Conservation (phyloP, 2,113 vertebrate species). For the Nothocercus julius region DNA sequence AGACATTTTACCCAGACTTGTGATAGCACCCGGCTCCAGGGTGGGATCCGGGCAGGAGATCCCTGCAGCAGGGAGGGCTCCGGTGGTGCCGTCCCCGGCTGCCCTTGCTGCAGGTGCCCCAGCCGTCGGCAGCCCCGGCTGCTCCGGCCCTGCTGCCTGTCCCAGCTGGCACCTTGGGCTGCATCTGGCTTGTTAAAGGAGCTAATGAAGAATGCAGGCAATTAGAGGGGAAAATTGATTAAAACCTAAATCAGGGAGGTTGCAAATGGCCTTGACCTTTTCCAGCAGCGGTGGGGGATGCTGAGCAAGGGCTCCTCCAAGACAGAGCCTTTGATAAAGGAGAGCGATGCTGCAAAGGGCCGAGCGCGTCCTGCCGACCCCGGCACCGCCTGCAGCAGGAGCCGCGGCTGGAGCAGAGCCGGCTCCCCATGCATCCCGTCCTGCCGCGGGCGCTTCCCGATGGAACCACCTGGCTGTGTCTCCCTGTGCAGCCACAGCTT, state of each 20-base stretch:
- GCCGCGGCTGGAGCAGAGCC: background rate
- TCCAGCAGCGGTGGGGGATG: background rate
- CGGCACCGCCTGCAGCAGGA: background rate
- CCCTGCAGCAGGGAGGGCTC: too few relatives aligned
- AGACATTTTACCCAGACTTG: background rate
- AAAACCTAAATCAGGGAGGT: background rate
- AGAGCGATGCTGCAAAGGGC: background rate
- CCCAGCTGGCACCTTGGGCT: background rate
- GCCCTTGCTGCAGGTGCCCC: too few relatives aligned
- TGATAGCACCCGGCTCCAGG: rapidly evolving
- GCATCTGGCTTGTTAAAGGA: background rate
- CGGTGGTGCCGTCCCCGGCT: too few relatives aligned
- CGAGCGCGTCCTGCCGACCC: background rate
- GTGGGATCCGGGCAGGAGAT: background rate
- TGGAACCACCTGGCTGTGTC: too few relatives aligned
- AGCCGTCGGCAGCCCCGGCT: background rate
- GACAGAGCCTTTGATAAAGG: rapidly evolving
- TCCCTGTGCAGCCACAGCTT: too few relatives aligned
- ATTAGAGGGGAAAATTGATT: background rate
- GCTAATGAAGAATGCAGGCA: constrained; percentile 10
- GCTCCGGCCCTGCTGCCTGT: background rate
- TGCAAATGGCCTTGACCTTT: background rate
- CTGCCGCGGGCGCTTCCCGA: too few relatives aligned
- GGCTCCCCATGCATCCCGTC: too few relatives aligned
- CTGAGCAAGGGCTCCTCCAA: background rate